phyloP scores from a whole-genome alignment of 2,113 vertebrate genomes.

The Trogon melanurus region DNA sequence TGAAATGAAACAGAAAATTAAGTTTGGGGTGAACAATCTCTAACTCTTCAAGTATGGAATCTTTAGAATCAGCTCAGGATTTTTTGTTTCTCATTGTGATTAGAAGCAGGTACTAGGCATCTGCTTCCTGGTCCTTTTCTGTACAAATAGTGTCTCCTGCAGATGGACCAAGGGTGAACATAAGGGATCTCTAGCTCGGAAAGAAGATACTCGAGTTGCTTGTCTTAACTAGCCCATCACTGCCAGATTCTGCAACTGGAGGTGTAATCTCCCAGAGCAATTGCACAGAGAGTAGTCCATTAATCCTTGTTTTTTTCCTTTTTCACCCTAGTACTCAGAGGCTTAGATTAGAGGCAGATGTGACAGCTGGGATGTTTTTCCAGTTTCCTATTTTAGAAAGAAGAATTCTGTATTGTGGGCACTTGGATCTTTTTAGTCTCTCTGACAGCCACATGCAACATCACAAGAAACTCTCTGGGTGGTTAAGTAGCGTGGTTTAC shows the following conservation, averaged over 20 bases:
- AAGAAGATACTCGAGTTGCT: background rate
- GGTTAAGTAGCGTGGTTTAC: constrained; percentile 40
- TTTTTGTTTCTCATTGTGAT: background rate
- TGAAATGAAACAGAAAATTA: background rate
- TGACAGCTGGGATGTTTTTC: constrained; percentile 68
- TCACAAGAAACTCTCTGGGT: constrained; percentile 35
- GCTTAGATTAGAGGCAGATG: constrained; percentile 73
- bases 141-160: background rate
- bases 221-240: background rate
- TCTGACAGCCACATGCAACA: constrained; percentile 56
- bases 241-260: background rate
- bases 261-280: background rate
- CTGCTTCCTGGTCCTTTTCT: background rate
- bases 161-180: background rate
- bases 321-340: constrained; percentile 42
- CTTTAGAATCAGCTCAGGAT: background rate
- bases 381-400: constrained; percentile 67
- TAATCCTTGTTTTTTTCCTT: constrained; percentile 54
- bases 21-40: background rate
- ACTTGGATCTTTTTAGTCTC: constrained; percentile 52
- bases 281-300: constrained; percentile 14
- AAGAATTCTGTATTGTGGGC: constrained; percentile 45
- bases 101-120: background rate
- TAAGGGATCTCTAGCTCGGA: background rate
- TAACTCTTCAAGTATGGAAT: background rate